phyloP scores from a whole-genome alignment of 2,797 vertebrate genomes.

The Accipiter fasciatus region DNA sequence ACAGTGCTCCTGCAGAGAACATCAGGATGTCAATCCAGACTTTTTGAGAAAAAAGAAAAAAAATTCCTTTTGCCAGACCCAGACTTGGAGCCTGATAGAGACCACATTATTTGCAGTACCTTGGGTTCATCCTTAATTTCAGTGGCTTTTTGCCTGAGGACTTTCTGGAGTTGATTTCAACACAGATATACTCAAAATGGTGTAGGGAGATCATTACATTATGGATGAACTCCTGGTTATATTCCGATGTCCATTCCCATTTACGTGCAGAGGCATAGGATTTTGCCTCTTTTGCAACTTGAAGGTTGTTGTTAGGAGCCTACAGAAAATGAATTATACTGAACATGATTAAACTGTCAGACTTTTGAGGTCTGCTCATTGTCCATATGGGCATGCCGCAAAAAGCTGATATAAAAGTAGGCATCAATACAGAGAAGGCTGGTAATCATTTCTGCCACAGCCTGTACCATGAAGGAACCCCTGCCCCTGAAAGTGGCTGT shows the following conservation, averaged over 20 bases:
- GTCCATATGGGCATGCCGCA: fast-evolving
- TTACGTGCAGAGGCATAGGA: neutral
- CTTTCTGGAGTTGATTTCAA: neutral
- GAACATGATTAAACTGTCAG: neutral
- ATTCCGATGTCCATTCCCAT: neutral
- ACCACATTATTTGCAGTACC: neutral
- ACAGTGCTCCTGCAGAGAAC: neutral
- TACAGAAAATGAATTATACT: neutral
- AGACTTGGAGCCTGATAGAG: neutral
- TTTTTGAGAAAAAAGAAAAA: neutral
- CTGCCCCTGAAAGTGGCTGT: neutral
- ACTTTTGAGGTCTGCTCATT: neutral
- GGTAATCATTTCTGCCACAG: neutral
- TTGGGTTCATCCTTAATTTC: neutral
- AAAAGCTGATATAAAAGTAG: neutral
- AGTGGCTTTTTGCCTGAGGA: neutral
- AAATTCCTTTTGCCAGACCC: neutral
- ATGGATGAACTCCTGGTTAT: neutral
- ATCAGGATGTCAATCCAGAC: neutral
- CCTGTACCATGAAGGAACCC: neutral
- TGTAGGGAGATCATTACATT: neutral
- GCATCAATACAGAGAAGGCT: neutral
- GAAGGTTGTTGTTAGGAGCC: neutral
- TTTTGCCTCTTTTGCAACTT: neutral
- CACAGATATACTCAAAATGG: neutral